Conservation (phyloP, 2,113 vertebrate species). For the Ochotona curzoniae region DNA sequence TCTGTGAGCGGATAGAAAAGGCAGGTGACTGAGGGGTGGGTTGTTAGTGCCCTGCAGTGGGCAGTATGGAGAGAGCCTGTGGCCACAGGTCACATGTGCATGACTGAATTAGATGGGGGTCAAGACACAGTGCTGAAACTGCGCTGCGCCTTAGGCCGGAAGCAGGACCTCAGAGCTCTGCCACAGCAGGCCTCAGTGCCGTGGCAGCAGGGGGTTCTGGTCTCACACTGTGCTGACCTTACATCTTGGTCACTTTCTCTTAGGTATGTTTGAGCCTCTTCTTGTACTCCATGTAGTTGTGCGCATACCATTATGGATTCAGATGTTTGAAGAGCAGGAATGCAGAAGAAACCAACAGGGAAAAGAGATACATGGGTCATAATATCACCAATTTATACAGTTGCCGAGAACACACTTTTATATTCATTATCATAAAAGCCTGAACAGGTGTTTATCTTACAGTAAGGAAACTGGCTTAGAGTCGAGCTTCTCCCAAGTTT, state of each 20-base stretch:
- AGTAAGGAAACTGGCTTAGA: conserved; percentile 32
- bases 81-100: too few species aligned
- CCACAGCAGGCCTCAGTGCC: neutral
- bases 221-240: neutral
- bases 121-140: too few species aligned
- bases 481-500: neutral
- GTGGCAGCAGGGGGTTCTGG: neutral
- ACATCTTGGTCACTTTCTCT: neutral
- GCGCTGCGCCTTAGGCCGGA: neutral
- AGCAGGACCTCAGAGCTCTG: neutral
- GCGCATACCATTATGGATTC: neutral
- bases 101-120: too few species aligned
- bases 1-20: neutral
- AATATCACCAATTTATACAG: conserved; percentile 20
- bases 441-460: conserved; percentile 52
- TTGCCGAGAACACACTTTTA: neutral
- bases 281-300: neutral
- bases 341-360: neutral
- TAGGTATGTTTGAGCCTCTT: neutral
- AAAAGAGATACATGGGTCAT: neutral
- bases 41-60: neutral
- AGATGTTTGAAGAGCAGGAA: conserved; percentile 50
- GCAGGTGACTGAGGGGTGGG: neutral
- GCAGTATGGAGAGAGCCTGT: too few species aligned
- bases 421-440: conserved; percentile 20